Percentiles rank a stretch among this genome's conserved stretches.
Conservation (phyloP, 2,888 invertebrate genomes). For the Xanthia togata region DNA sequence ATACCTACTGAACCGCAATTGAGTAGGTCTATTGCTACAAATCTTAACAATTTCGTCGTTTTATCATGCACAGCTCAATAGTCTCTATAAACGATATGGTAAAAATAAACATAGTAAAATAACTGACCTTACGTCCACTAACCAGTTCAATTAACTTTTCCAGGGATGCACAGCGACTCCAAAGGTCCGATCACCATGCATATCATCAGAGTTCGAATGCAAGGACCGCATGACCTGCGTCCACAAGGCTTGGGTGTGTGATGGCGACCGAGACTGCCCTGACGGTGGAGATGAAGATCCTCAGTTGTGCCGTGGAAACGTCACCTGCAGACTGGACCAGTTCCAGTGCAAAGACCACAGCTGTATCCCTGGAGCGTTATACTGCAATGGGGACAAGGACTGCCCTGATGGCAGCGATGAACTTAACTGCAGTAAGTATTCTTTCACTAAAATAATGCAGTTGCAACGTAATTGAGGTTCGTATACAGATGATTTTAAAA, state of each 20-base stretch:
- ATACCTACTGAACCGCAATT: background rate
- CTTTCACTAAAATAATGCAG: background rate
- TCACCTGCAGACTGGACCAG: slow-evolving; percentile 96
- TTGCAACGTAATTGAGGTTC: background rate
- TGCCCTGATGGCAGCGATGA: slow-evolving; percentile 97
- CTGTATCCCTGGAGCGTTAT: slow-evolving; percentile 95
- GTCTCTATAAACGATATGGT: too few species aligned
- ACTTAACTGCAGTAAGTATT: slow-evolving; percentile 93
- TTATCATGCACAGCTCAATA: background rate
- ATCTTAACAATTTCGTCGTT: background rate
- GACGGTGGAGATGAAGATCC: slow-evolving; percentile 95
- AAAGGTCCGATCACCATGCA: slow-evolving; percentile 91
- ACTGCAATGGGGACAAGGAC: slow-evolving; percentile 95
- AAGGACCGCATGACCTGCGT: slow-evolving; percentile 95
- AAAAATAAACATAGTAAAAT: background rate
- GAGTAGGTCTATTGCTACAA: background rate
- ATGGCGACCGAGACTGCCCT: slow-evolving; percentile 95
- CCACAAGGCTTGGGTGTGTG: slow-evolving; percentile 95
- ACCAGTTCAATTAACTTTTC: slow-evolving; percentile 61
- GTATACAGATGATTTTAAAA: background rate
- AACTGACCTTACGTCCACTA: background rate
- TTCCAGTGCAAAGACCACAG: slow-evolving; percentile 95
- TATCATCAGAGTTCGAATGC: slow-evolving; percentile 94
- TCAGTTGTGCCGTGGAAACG: slow-evolving; percentile 91
- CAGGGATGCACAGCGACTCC: slow-evolving; percentile 91